Evolutionary conservation across 2,888 invertebrate genomes (phyloP).

Genomic region (Odontomyia ornata): DNA sequence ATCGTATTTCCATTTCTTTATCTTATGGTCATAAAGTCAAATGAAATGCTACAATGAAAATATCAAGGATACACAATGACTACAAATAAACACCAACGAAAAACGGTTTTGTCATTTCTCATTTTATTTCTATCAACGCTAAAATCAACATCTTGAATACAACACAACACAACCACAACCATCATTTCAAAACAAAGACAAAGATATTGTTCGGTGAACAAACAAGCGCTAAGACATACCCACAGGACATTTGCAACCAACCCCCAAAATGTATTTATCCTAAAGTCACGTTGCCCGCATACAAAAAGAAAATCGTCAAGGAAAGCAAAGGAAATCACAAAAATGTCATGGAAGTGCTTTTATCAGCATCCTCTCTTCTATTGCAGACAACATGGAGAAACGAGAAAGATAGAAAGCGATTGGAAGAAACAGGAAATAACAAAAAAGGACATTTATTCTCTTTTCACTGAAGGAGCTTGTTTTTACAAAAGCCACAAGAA

Average conservation of each 20-base stretch:
- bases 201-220: slow-evolving; percentile 25
- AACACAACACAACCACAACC: background rate
- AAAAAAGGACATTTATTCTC: slow-evolving; percentile 29
- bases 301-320: background rate
- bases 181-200: background rate
- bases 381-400: background rate
- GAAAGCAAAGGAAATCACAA: background rate
- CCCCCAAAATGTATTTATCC: background rate
- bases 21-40: slow-evolving; percentile 13
- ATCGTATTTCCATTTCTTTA: slow-evolving; percentile 33
- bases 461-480: background rate
- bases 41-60: slow-evolving; percentile 20
- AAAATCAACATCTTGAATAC: background rate
- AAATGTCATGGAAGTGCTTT: background rate
- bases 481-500: slow-evolving; percentile 11
- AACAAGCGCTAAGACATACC: slow-evolving; percentile 11
- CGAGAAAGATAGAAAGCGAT: no score
- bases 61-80: slow-evolving; percentile 16
- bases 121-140: slow-evolving; percentile 40
- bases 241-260: slow-evolving; percentile 2
- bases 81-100: slow-evolving; percentile 15
- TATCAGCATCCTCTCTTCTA: no score
- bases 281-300: background rate
- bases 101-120: slow-evolving; percentile 43
- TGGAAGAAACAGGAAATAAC: slow-evolving; percentile 17